These are phyloP conservation scores for Otolemur garnettii DNA, from an alignment of 2,113 vertebrate genomes.

Conservation along the genomic window DNA sequence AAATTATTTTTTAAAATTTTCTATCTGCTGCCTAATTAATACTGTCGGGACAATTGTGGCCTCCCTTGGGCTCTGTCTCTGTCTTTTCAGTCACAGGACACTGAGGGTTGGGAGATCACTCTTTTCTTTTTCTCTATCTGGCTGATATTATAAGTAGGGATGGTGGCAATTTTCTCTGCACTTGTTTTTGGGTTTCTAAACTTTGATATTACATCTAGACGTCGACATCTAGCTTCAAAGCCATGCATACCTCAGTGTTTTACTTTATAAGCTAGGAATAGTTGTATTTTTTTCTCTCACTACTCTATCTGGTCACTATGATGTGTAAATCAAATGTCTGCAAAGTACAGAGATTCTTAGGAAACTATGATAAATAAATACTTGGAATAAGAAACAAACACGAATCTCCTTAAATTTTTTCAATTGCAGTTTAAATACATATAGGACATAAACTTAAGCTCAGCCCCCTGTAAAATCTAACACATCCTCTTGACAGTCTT, in stretches of 20 bases:
- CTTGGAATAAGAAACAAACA: constrained; percentile 42
- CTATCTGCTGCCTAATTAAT: background rate
- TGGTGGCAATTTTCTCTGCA: background rate
- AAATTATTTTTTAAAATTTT: background rate
- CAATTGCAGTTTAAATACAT: background rate
- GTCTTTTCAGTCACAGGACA: background rate
- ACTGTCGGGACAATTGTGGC: background rate
- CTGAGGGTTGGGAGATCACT: background rate
- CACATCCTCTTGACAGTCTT: background rate
- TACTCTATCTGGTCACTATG: background rate
- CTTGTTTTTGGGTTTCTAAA: constrained; percentile 19
- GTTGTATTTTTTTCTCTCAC: background rate
- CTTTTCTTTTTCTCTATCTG: background rate
- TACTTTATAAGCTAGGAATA: background rate
- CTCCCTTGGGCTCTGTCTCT: background rate
- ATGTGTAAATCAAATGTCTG: background rate
- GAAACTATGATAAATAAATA: constrained; percentile 16
- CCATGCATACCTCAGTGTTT: background rate
- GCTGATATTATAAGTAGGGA: background rate
- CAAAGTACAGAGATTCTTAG: background rate
- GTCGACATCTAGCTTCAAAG: background rate
- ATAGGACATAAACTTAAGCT: background rate
- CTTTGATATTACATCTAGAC: background rate
- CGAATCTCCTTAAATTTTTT: background rate
- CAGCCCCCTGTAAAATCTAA: constrained; percentile 22